Evolutionary conservation across 30 jellyfish, hydroid and myxozoan species (phyloP), one percentile per base, ranked within the genome.

Genomic region (Chrysaora quinquecirrha): DNA sequence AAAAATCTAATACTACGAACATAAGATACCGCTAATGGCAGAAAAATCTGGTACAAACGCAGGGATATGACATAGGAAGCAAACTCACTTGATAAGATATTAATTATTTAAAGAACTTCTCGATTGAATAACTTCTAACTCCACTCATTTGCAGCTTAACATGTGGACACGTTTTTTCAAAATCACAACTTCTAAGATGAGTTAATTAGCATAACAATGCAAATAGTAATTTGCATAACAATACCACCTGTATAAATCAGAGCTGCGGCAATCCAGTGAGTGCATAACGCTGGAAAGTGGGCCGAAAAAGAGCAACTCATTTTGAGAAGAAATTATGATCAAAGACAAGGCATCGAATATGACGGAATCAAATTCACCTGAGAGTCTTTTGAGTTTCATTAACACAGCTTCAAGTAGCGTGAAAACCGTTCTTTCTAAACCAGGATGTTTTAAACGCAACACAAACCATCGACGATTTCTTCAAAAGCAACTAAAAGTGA

Each of bases 391-490:
- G 68, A 75, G 62, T 24, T 95, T 95, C 68, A 67, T 95, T 58
- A 95, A 95, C 82, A 88, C 85, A 25, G 99, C 99, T 33, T 86
- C 97, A 20, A 73, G 97, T 70, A 83, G 89, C 56, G 99, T 95
- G 19, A 89, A 95, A 35, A 83, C 93, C 27, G 99, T 88, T 0
- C 87, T 95, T 18, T 34, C 97, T 52, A 89, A 84, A 70, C 99
- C 97, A 0, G 96, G 99, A 28, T 88, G 99, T 71, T 95, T 95
- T 80, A 95, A 95, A 34, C 82, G 99, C 19, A 95, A 95, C 35
- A 95, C 99, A 30, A 95, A 95, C 76, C 99, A 95, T 64, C 79
- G 99, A 47, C 56, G 99, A 52, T 95, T 95, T 64, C 35, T 95
- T 35, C 97, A 88, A 48, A 95, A 95, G 52, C 99, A 95, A 24